Evolutionary conservation across 2,113 vertebrate genomes (phyloP), one percentile per base, ranked within the genome.

Genomic region (Cyanoderma ruficeps): DNA sequence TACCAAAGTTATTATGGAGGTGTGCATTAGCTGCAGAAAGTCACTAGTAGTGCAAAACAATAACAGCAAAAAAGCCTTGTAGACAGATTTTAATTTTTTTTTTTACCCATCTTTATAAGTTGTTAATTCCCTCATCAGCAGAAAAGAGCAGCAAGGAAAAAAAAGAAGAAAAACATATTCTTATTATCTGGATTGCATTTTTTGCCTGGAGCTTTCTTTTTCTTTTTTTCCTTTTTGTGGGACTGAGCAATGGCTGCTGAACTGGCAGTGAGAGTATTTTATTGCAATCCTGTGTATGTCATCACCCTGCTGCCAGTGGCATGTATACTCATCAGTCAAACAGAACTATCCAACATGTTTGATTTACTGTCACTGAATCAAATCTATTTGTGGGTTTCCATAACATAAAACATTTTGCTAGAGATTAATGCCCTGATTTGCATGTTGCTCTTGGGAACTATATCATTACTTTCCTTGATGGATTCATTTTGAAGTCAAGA

Each of bases 271-370:
- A 78, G 90, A n/a, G 61, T 97, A 97, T 97, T 98, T 90, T 97
- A 98, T 97, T 97, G 82, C 60, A 82, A 92, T 97, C 85, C 94
- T 92, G 91, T 91, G 82, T 97, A 96, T 98, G 97, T 96, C 97
- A 97, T 80, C 64, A 60, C 95, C 91, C 97, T 96, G 94, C 96
- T 96, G 91, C 96, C 91, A 94, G 87, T 97, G 97, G 93, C 97
- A 96, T 97, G 97, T 97, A 53, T 95, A 95, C 96, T 97, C 97
- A 98, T 98, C 97, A 97, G 94, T 98, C 98, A 98, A 96, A 94
- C 31, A 87, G 95, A 98, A 96, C 91, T 97, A 97, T 79, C 90
- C 79, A 97, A 91, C 86, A 83, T 92, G 70, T 97, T 97, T 98
- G 97, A 98, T 98, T 97, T 98, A 98, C 94, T 83, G 82, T 74